Base-by-base conservation (phyloP, 2,113 vertebrate species). In the Hyperopisus bebe region DNA sequence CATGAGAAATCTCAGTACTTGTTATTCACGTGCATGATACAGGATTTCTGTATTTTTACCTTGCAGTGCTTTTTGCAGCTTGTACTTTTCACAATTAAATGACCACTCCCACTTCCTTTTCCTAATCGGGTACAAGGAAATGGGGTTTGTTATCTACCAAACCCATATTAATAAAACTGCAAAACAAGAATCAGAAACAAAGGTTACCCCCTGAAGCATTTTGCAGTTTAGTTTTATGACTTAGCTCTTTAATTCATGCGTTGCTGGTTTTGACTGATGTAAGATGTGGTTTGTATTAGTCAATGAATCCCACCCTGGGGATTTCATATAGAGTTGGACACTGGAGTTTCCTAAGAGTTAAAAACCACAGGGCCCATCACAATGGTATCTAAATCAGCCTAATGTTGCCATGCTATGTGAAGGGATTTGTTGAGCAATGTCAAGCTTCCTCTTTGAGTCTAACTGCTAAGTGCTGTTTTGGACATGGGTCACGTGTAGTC, bases 151-250 rank as follows among this genome's bases (percentile, higher is more conserved):
- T 93, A 92, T 92, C 90, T 91, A 89, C 62, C 88, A 42, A 89
- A 89, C 80, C 39, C 91, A 90, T 91, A 89, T 91, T 91, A 91
- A 92, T 91, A 91, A 93, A 91, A 85, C 19, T 88, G n/a, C 11
- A 86, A 66, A 47, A 42, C 47, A 89, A 48, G 21, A 24, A 27
- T 31, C 39, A 17, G 74, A 87, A 88, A 91, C 82, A 88, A 86
- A 88, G 46, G 80, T 48, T 77, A 89, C 58, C 19, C 44, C 10
- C 8, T 53, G 2, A 31, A 21, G 77, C 44, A 8, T 74, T 58
- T 47, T 24, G n/a, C 13, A 86, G 53, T 55, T 27, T 21, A 13
- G 42, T 15, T n/a, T 85, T 89, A 62, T 50, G 15, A 86, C 17
- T 55, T 47, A 17, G 42, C 39, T n/a, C 31, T 70, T 39, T 89